Evolutionary conservation across 2,888 invertebrate species (phyloP), one percentile per base, ranked within the genome.

Genomic region (Clepsis dumicolana): DNA sequence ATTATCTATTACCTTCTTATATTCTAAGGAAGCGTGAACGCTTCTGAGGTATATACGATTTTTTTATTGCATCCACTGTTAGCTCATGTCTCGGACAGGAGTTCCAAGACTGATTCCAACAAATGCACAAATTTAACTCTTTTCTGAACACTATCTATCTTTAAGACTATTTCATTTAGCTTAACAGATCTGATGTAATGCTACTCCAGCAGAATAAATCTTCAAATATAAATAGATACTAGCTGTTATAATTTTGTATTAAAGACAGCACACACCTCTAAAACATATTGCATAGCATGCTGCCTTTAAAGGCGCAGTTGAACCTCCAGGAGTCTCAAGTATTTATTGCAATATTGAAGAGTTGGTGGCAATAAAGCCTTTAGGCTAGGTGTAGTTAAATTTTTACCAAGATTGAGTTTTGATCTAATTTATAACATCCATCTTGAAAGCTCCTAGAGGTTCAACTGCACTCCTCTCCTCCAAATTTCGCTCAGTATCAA

Each of bases 201-300:
- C 83, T 86, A 86, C 80, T 82, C 82, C 70, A 77, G 86, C 88
- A 87, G 70, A 62, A 71, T 72, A 71, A 65, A 65, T 71, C 73
- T 66, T 69, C 60, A 72, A 53, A 54, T 69, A 80, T 80, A 79
- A 81, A 83, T 85, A 84, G 80, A 81, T 83, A 84, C 88, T 83
- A 85, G 87, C 89, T 89, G 88, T 86, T 86, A 82, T 77, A 82
- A 84, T 81, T 78, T 87, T 89, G 80, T 84, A 83, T 86, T 79
- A 85, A 88, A 87, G 87, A 85, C 89, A 87, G 84, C 82, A 84
- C 78, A 88, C 91, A 82, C 89, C 93, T 89, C 93, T 90, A 85
- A 86, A 93, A 93, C 93, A 93, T 93, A 93, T 93, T 89, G 87
- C 90, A 91, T 87, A 87, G 88, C 90, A 80, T 81, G 83, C 89